A percentile compares a stretch with the other conserved stretches of the same genome.
These are phyloP conservation scores for Punctoribates punctum DNA, from an alignment of 2,888 invertebrate species.

Conservation along the genomic window DNA sequence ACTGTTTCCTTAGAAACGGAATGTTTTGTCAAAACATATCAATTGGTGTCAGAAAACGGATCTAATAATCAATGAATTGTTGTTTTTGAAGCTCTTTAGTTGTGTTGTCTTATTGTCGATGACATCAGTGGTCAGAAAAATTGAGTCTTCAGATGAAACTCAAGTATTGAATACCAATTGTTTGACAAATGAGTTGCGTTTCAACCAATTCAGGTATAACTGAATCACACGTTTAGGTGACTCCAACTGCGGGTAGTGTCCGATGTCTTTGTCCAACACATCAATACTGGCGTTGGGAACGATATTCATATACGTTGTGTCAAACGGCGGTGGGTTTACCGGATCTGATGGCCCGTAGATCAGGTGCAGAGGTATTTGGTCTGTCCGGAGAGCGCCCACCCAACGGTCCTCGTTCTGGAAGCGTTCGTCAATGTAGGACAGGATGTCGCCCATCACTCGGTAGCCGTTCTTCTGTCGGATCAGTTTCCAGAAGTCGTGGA, in stretches of 20 bases:
- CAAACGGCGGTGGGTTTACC: conserved; percentile 51
- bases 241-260: conserved; percentile 54
- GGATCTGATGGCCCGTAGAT: conserved; percentile 54
- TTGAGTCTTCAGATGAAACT: background rate
- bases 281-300: conserved; percentile 50
- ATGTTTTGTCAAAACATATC: background rate
- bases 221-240: conserved; percentile 49
- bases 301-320: conserved; percentile 47
- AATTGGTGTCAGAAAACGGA: background rate
- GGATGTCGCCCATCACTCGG: conserved; percentile 42
- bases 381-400: conserved; percentile 52
- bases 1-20: conserved; percentile 10
- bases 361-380: conserved; percentile 51
- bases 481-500: conserved; percentile 49
- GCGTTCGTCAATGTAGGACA: conserved; percentile 51
- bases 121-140: background rate
- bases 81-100: background rate
- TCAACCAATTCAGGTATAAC: conserved; percentile 44
- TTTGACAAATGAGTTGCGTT: conserved; percentile 2
- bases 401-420: conserved; percentile 51
- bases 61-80: background rate
- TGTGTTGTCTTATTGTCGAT: background rate
- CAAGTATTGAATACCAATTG: conserved; percentile 21
- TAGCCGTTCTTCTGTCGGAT: conserved; percentile 48
- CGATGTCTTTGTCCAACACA: conserved; percentile 50